A percentile compares a stretch with the other conserved stretches of the same genome.
These are phyloP conservation scores for Synergus japonicus DNA, from an alignment of 2,888 invertebrate species.

Conservation along the genomic window DNA sequence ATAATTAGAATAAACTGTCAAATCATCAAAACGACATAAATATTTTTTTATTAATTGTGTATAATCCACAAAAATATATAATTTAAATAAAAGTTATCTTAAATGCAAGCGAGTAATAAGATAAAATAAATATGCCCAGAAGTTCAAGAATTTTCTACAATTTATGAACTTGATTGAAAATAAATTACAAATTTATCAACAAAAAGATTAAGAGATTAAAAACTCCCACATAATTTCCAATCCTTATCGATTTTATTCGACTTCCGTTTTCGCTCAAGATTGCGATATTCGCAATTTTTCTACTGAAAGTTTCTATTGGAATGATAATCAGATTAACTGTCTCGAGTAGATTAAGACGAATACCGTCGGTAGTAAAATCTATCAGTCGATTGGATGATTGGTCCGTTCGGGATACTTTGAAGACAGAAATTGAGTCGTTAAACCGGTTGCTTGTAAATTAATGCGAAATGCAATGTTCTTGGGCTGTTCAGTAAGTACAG, in stretches of 20 bases:
- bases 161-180: background rate
- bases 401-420: constrained; percentile 28
- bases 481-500: constrained; percentile 20
- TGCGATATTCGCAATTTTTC: constrained; percentile 1
- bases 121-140: background rate
- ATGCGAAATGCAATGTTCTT: constrained; percentile 23
- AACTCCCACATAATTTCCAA: background rate
- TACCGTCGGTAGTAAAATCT: constrained; percentile 28
- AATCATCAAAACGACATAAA: too few relatives aligned
- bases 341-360: constrained; percentile 29
- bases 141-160: background rate
- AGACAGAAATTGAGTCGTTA: constrained; percentile 36
- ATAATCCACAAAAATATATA: background rate
- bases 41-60: too few relatives aligned
- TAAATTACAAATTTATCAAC: background rate
- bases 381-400: constrained; percentile 34
- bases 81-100: background rate
- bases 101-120: background rate
- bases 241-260: background rate
- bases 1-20: too few relatives aligned
- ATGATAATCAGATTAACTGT: constrained; percentile 31
- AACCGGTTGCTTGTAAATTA: constrained; percentile 37
- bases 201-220: constrained; percentile 4
- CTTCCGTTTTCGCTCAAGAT: constrained; percentile 4
- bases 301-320: constrained; percentile 13